Percentiles rank a stretch among this genome's conserved stretches.
phyloP scores from a whole-genome alignment of 2,113 vertebrate species.

The Ammodytes dubius region DNA sequence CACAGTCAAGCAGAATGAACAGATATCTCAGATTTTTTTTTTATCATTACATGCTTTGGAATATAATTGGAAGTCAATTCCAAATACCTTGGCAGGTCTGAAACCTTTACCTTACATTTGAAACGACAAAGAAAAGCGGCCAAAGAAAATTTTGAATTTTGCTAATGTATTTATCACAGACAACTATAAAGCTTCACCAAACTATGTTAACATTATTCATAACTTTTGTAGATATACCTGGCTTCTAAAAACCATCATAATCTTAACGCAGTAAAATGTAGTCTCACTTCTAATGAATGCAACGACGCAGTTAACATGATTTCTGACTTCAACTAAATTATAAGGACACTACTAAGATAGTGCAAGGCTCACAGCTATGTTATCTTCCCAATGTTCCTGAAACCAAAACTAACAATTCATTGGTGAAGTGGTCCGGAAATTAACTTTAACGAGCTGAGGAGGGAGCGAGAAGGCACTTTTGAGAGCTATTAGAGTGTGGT shows the following conservation, averaged over 20 bases:
- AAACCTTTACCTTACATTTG: background rate
- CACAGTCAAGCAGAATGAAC: constrained; percentile 18
- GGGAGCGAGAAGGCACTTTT: constrained; percentile 38
- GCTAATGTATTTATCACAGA: background rate
- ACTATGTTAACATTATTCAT: background rate
- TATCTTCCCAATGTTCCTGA: constrained; percentile 7
- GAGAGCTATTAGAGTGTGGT: constrained; percentile 52
- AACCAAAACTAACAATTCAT: constrained; percentile 23
- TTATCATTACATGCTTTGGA: background rate
- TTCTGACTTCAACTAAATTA: constrained; percentile 1
- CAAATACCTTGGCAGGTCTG: background rate
- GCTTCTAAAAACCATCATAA: background rate
- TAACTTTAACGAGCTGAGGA: constrained; percentile 34
- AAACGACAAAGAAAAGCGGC: background rate
- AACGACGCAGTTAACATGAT: background rate
- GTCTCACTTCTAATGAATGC: background rate
- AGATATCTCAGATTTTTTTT: background rate
- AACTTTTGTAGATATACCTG: background rate
- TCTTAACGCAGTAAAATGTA: background rate
- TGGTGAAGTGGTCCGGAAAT: constrained; percentile 15
- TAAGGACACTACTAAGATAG: constrained; percentile 14
- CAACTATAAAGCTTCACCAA: background rate
- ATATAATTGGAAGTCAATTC: background rate
- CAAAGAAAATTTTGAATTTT: background rate
- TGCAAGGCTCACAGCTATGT: background rate